Base-by-base conservation (phyloP, 2,888 invertebrate species). In the Drosophila gaucha region DNA sequence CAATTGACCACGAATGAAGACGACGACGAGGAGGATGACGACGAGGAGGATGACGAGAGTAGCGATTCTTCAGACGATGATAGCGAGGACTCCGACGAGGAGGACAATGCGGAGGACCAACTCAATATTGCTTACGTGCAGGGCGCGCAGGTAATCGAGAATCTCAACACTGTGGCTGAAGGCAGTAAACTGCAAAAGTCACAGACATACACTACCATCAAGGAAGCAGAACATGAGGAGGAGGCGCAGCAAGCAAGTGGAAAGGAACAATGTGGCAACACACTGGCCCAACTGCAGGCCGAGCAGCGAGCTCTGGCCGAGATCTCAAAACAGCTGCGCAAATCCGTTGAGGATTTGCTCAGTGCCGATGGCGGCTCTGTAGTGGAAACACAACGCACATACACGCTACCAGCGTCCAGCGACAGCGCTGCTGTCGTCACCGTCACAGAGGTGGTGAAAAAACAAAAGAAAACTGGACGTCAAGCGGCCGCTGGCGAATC, bases 91-190 rank as follows among this genome's bases (percentile, higher is more conserved):
- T 80, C 80, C 24, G 88, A 88, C 8, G 90, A 87, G 16, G 89
- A 86, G 56, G 82, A 86, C 57, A 88, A 85, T 24, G 74, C 67
- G 10, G 68, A 67, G 14, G 65, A 83, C 50, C 83, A 83, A 51
- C 66, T 88, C 57, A 87, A 89, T 58, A 77, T 84, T 28, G 80
- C 85, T 39, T 89, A 89, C 64, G 87, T 90, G 31, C 91, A 92
- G 72, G 89, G 88, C 44, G 91, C 91, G 51, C 88, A 91, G 75
- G 90, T 92, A 26, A 91, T 90, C 72, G 89, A 89, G 82, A 92
- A 92, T 89, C 91, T 91, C 52, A 92, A 91, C 58, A 89, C 90
- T 9, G 67, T 50, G 38, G 50, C 85, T 70, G 33, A 89, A 52
- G 85, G 55, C 55, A 62, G 57, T 14, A 84, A 90, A 57, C 72